These are phyloP conservation scores for Diadumene lineata DNA, from an alignment of 92 coral and sea anemone genomes.

Conservation along the genomic window DNA sequence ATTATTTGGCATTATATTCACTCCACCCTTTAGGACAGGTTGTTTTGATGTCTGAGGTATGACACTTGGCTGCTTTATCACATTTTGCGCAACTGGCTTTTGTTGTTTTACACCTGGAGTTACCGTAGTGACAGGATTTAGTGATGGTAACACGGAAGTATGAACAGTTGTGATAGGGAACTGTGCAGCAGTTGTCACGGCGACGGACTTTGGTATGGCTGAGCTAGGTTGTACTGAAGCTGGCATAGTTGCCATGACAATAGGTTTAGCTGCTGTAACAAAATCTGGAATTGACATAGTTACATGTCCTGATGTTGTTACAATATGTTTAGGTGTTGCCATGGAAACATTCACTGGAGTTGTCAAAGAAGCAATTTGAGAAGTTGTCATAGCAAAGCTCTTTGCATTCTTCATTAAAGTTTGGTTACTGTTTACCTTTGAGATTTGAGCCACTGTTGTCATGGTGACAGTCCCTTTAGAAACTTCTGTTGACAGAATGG, in stretches of 20 bases:
- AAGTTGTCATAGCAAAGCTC: not conserved
- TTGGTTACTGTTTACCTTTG: not conserved
- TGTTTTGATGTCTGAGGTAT: not conserved
- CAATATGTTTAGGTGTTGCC: not conserved
- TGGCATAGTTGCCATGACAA: not conserved
- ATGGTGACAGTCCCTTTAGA: not conserved
- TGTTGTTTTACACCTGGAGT: not conserved
- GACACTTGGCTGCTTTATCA: constrained; percentile 1
- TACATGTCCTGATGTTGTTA: not conserved
- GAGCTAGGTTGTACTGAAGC: not conserved
- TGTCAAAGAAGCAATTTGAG: not conserved
- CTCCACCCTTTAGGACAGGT: not conserved
- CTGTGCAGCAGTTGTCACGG: not conserved
- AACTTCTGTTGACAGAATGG: not conserved
- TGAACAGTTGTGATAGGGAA: too few species aligned
- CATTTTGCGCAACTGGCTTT: not conserved
- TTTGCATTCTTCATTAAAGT: not conserved
- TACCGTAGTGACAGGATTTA: not conserved
- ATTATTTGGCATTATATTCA: constrained; percentile 11
- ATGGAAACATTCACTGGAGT: constrained; percentile 5
- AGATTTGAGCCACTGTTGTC: constrained; percentile 1
- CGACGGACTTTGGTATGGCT: not conserved
- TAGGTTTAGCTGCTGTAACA: not conserved
- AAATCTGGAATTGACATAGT: constrained; percentile 1
- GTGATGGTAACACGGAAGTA: not conserved